These are phyloP conservation scores for Pelvicachromis taeniatus DNA, from an alignment of 2,113 vertebrate genomes.

Conservation along the genomic window DNA sequence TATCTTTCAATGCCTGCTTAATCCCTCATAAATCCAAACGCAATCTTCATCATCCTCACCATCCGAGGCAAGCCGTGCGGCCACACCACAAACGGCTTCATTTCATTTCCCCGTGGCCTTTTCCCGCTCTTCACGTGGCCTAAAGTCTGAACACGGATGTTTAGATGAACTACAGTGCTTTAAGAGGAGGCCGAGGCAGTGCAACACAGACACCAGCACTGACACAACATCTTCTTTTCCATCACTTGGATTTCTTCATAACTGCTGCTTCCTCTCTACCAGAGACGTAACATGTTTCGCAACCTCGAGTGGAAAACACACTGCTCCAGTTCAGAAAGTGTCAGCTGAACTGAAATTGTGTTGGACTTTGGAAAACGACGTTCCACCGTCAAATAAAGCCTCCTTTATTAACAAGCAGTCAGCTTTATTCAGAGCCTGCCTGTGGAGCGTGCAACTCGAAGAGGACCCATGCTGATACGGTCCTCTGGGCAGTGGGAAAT, in stretches of 20 bases:
- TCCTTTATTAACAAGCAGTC: not conserved
- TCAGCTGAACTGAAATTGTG: not conserved
- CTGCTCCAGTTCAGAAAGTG: not conserved
- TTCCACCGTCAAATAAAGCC: not conserved
- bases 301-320: not conserved
- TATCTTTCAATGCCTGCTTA: constrained; percentile 9
- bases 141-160: not conserved
- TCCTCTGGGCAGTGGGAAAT: not conserved
- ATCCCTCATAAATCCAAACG: constrained; percentile 8
- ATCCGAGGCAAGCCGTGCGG: not conserved
- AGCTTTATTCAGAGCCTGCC: not conserved
- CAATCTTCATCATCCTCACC: not conserved
- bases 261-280: constrained; percentile 14
- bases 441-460: not conserved
- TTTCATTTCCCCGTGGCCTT: not conserved
- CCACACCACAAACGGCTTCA: not conserved
- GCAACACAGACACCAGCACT: not conserved
- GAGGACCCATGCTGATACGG: not conserved
- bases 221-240: not conserved
- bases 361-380: not conserved
- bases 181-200: not conserved
- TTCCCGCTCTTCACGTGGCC: not conserved
- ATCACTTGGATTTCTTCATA: not conserved
- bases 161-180: not conserved
- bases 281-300: not conserved